phyloP scores from a whole-genome alignment of 2,113 vertebrate species.

The Hypanus sabinus region DNA sequence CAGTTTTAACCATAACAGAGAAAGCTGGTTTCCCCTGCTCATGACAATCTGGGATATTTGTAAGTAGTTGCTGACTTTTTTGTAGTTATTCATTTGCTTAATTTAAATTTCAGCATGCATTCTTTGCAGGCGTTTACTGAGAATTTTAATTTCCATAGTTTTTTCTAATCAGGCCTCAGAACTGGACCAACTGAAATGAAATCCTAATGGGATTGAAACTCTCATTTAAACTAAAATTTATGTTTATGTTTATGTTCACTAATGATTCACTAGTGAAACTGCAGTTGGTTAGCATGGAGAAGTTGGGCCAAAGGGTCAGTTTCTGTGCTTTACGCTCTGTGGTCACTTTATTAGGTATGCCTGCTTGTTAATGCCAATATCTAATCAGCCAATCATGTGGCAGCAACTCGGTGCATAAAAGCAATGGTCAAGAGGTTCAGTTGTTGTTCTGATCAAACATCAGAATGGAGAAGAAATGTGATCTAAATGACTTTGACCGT shows the following conservation, averaged over 20 bases:
- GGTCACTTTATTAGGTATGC: too few relatives aligned
- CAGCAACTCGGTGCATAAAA: too few relatives aligned
- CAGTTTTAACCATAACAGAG: neutral
- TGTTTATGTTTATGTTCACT: neutral
- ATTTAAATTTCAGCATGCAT: neutral
- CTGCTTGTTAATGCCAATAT: too few relatives aligned
- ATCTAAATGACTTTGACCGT: too few relatives aligned
- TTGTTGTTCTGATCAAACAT: too few relatives aligned
- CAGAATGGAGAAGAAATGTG: too few relatives aligned
- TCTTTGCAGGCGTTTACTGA: neutral
- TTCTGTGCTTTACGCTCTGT: too few relatives aligned
- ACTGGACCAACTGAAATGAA: neutral
- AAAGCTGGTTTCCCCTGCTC: neutral
- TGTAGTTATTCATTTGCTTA: neutral
- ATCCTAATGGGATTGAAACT: too few relatives aligned
- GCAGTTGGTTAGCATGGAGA: neutral
- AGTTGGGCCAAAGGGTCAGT: too few relatives aligned
- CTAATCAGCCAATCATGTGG: too few relatives aligned
- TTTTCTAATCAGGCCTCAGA: neutral
- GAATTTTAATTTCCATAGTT: neutral
- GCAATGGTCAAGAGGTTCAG: too few relatives aligned
- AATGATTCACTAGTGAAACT: neutral
- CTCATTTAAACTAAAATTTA: neutral
- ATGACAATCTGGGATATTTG: too few relatives aligned
- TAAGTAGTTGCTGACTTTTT: neutral